Evolutionary conservation across 1,140 invertebrate genomes (phyloP).

Genomic region (Drosophila truncata): DNA sequence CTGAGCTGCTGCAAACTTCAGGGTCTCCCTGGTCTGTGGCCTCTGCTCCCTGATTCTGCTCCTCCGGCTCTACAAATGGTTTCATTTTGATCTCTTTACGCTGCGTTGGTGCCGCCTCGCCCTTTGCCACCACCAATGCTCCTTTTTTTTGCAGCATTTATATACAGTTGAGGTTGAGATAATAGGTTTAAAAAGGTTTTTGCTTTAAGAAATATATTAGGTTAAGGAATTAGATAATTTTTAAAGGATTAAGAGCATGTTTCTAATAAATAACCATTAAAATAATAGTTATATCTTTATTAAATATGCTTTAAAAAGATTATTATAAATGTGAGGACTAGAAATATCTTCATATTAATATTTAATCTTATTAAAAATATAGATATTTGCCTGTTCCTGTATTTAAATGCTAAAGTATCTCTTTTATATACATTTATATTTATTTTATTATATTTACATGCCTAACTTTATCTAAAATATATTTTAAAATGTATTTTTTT

Average conservation of each 20-base stretch:
- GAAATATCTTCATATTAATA: not conserved
- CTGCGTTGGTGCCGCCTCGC: conserved; percentile 66
- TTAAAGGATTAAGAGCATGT: fast-evolving
- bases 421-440: not conserved
- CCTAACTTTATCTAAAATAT: not conserved
- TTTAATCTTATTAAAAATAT: not conserved
- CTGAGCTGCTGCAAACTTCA: conserved; percentile 2
- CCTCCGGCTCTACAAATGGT: conserved; percentile 63
- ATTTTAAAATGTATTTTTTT: not conserved
- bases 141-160: conserved; percentile 19
- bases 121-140: conserved; percentile 15
- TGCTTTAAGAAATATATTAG: not conserved
- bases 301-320: not conserved
- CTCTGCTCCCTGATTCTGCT: conserved; percentile 20
- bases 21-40: conserved; percentile 34
- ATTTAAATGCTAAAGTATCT: not conserved
- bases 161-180: conserved; percentile 8
- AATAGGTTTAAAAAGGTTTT: not conserved
- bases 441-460: not conserved
- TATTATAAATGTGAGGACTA: not conserved
- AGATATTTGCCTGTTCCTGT: not conserved
- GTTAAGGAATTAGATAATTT: not conserved
- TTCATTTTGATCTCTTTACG: conserved; percentile 84
- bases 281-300: not conserved
- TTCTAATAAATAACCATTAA: not conserved